Base-by-base conservation (phyloP, 2,888 invertebrate species). In the Dasysyrphus tricinctus region DNA sequence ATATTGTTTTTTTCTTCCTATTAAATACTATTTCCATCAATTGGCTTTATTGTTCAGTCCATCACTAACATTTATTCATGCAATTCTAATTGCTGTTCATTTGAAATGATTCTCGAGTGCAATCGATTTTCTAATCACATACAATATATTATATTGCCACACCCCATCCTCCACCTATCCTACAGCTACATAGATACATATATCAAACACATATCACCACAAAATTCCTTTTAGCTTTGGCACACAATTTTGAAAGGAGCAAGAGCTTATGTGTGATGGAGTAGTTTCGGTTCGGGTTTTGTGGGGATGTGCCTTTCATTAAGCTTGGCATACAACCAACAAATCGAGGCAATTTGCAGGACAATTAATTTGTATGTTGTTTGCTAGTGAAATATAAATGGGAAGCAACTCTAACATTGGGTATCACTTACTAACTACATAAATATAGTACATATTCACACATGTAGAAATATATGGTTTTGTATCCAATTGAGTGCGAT, bases 271-370 rank as follows among this genome's bases (percentile, higher is more conserved):
- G 49, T 57, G 67, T 57, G 47, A 81, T 24, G 49, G 49, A 19
- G 39, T 57, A 63, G 56, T 57, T 47, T 37, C 16, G 51, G 61
- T 19, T 42, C n/a, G 51, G 63, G 73, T 61, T 51, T 49, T 59
- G 47, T 51, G 39, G 56, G 75, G 51, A 54, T 49, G 47, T 70
- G 34, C 80, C 72, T 76, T 84, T 72, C 80, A 84, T 80, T 84
- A 80, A 80, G 80, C 80, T 84, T 67, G 76, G 84, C 80, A 85
- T 67, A 80, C 73, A 73, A 85, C 69, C 81, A 81, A 77, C 81
- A 81, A 85, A 85, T 85, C 61, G 77, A 77, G 85, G 81, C 77
- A 85, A 81, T 85, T 85, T 81, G 74, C 69, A 81, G 81, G 73
- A 81, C 85, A 81, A 85, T 81, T 85, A 81, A 70, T 85, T 81